Percentiles rank a stretch among this genome's conserved stretches.
phyloP scores from a whole-genome alignment of 2,888 invertebrate genomes.

The Diarsia mendica region DNA sequence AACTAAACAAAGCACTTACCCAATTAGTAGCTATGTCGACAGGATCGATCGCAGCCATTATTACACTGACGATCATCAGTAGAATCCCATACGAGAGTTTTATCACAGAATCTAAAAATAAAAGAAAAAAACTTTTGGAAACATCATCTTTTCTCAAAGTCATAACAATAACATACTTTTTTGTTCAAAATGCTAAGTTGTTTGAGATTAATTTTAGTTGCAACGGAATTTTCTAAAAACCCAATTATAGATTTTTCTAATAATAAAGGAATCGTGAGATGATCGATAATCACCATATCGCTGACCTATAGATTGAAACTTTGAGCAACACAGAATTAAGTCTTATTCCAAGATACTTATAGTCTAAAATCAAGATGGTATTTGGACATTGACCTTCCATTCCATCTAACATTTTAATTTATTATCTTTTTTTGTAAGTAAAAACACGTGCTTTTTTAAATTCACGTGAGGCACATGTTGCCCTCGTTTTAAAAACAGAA shows the following conservation, averaged over 20 bases:
- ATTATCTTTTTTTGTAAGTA: neutral
- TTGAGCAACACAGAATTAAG: neutral
- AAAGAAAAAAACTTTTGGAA: conserved; percentile 1
- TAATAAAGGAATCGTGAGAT: neutral
- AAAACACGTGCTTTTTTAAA: conserved; percentile 4
- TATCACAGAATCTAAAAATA: conserved; percentile 79
- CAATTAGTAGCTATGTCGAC: conserved; percentile 76
- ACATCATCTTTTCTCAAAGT: neutral
- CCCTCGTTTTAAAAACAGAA: neutral
- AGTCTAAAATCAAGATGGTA: conserved; percentile 1
- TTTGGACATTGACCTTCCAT: neutral
- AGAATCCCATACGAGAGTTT: conserved; percentile 79
- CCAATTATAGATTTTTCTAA: neutral
- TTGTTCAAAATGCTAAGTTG: neutral
- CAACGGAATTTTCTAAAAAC: neutral
- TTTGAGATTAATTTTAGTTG: neutral
- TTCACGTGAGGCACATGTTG: neutral
- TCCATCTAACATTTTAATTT: neutral
- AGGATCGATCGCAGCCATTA: conserved; percentile 78
- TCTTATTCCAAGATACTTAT: neutral
- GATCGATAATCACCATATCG: neutral
- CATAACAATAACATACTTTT: neutral
- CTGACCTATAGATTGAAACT: neutral
- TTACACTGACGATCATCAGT: conserved; percentile 73
- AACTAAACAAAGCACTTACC: conserved; percentile 73